Conservation (phyloP, 2,888 invertebrate genomes). For the Apodemia zela region DNA sequence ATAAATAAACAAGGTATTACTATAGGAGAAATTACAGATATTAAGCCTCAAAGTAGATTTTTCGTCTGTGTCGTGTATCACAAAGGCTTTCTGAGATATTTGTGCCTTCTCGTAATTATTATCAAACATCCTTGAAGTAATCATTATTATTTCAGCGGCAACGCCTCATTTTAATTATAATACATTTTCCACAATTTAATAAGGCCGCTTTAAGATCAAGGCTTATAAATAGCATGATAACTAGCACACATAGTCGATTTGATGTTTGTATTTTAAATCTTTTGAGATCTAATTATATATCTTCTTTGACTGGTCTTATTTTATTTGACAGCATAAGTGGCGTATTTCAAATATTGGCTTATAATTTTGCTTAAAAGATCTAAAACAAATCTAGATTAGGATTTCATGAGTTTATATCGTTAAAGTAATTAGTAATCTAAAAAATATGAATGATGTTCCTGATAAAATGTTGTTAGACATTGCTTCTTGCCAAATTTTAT, state of each 20-base stretch:
- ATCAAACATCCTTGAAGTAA: neutral
- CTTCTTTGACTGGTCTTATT: no score
- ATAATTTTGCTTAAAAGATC: no score
- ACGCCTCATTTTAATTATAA: neutral
- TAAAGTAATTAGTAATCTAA: no score
- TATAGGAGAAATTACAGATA: neutral
- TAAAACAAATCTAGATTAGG: no score
- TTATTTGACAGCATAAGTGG: no score
- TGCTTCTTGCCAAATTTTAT: no score
- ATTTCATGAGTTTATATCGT: no score
- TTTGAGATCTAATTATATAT: no score
- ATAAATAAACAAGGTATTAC: no score
- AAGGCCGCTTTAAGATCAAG: neutral
- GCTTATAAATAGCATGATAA: neutral
- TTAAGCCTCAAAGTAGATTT: neutral
- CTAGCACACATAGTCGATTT: neutral
- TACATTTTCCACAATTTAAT: conserved; percentile 1
- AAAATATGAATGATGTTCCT: no score
- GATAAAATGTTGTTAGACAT: no score
- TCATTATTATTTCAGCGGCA: conserved; percentile 2
- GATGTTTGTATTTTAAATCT: neutral
- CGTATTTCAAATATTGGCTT: no score
- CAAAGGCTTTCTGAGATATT: conserved; percentile 9
- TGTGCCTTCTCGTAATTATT: neutral
- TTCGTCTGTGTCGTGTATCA: neutral